Evolutionary conservation across 2,888 invertebrate genomes (phyloP), one percentile per base, ranked within the genome.

Genomic region (Acanthosoma haemorrhoidale): DNA sequence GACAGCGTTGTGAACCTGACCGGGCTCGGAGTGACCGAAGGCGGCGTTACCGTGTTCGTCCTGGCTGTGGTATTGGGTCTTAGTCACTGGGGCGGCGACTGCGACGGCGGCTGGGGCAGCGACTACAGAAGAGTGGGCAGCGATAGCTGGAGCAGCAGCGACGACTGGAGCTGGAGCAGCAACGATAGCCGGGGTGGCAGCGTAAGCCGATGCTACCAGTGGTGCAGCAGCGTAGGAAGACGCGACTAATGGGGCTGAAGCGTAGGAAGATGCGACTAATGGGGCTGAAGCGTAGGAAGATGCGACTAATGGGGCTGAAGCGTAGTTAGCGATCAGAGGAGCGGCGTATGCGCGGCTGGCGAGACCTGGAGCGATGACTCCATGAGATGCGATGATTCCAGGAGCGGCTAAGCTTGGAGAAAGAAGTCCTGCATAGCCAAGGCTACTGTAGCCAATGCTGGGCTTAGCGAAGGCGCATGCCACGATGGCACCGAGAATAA

Each of bases 401-500:
- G 51, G 21, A 57, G n/a, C 11, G 43, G 51, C 51, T n/a, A n/a
- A n/a, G n/a, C n/a, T n/a, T n/a, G n/a, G n/a, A n/a, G n/a, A n/a
- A n/a, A n/a, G n/a, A n/a, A n/a, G n/a, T n/a, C n/a, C 51, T 51
- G n/a, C 18, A 15, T 36, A 36, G 29, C 31, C 38, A 9, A 57
- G 34, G 39, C 58, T 11, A 66, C 18, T 29, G 25, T 16, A 32
- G 11, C 25, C 29, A 16, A 15, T n/a, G 57, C 57, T 63, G 13
- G 73, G 70, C 59, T 68, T 69, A 36, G 69, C 75, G 41, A 73
- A n/a, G 67, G 69, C 70, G 64, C 76, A 76, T 63, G 80, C 80
- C 76, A 79, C 75, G 76, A 84, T 79, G 80, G 84, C 83, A 79
- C 82, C 81, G 80, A 85, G 81, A 77, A 83, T 83, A 81, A 84